Evolutionary conservation across 1,140 invertebrate species (phyloP).

Genomic region (Apis florea): DNA sequence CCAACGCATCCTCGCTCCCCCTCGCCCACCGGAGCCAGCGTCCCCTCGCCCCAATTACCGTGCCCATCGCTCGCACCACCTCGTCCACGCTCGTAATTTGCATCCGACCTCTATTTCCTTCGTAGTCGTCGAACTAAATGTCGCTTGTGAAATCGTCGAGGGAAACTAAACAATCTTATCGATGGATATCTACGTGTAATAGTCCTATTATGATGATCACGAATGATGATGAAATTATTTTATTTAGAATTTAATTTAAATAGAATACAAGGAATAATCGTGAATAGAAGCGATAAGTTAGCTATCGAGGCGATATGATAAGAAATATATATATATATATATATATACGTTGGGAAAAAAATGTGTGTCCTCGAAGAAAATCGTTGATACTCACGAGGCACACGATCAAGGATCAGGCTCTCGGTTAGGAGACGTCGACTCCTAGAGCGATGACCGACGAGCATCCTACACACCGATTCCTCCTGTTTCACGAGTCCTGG

Average conservation of each 20-base stretch:
- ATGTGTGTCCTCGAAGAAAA: background rate
- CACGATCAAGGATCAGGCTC: constrained; percentile 33
- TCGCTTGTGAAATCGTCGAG: background rate
- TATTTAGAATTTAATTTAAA: too few relatives aligned
- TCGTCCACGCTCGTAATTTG: constrained; percentile 60
- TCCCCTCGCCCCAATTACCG: constrained; percentile 65
- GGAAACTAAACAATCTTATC: background rate
- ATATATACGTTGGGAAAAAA: background rate
- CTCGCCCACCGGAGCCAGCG: constrained; percentile 29
- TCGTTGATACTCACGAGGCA: constrained; percentile 51
- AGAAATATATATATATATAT: too few relatives aligned
- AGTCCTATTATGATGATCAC: too few relatives aligned
- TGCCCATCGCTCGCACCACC: constrained; percentile 50
- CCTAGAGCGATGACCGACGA: constrained; percentile 39
- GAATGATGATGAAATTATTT: background rate
- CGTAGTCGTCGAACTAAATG: constrained; percentile 26
- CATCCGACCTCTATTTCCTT: constrained; percentile 65
- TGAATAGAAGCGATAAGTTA: too few relatives aligned
- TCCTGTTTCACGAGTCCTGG: constrained; percentile 20
- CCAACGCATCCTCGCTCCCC: constrained; percentile 36
- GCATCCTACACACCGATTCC: constrained; percentile 51
- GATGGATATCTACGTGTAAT: too few relatives aligned
- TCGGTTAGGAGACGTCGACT: constrained; percentile 49
- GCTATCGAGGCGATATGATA: background rate
- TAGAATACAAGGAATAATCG: too few relatives aligned